A percentile compares a stretch with the other conserved stretches of the same genome.
Evolutionary conservation across 2,888 invertebrate genomes (phyloP).

Genomic region (Neocrepidodera transversa): DNA sequence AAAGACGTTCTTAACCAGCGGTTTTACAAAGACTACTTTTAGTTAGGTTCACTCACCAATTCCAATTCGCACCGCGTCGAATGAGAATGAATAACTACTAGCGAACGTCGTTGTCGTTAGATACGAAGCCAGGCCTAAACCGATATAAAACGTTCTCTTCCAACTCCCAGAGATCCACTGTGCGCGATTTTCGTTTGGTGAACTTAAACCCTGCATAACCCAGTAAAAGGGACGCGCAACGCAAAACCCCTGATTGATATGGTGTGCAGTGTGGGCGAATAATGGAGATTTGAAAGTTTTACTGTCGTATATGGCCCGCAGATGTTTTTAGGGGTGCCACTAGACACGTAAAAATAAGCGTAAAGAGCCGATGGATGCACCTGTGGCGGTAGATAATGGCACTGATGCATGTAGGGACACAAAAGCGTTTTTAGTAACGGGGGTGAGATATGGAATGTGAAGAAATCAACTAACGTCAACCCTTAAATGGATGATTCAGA

Average conservation of each 20-base stretch:
- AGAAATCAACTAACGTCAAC: not conserved
- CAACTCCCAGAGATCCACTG: slow-evolving; percentile 31
- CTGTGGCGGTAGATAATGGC: slow-evolving; percentile 27
- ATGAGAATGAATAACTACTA: slow-evolving; percentile 12
- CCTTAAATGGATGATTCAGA: too few relatives aligned
- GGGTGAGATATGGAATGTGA: slow-evolving; percentile 16
- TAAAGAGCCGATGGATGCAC: slow-evolving; percentile 25
- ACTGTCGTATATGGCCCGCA: slow-evolving; percentile 15
- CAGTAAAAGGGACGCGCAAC: slow-evolving; percentile 40
- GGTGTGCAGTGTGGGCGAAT: slow-evolving; percentile 29
- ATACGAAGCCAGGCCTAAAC: slow-evolving; percentile 1
- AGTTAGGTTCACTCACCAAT: not conserved
- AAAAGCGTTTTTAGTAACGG: not conserved
- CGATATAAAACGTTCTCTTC: not conserved
- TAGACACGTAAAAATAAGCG: slow-evolving; percentile 20
- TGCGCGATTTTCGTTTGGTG: slow-evolving; percentile 27
- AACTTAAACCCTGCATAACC: slow-evolving; percentile 32
- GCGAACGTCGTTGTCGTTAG: not conserved
- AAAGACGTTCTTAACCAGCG: not conserved
- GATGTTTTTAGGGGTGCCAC: slow-evolving; percentile 9
- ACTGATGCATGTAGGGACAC: slow-evolving; percentile 1
- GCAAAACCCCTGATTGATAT: slow-evolving; percentile 40
- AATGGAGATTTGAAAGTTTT: slow-evolving; percentile 16
- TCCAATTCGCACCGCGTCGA: not conserved
- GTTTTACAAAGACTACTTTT: slow-evolving; percentile 6